Evolutionary conservation across 2,113 vertebrate species (phyloP).

Genomic region (Ariopsis seemanni): DNA sequence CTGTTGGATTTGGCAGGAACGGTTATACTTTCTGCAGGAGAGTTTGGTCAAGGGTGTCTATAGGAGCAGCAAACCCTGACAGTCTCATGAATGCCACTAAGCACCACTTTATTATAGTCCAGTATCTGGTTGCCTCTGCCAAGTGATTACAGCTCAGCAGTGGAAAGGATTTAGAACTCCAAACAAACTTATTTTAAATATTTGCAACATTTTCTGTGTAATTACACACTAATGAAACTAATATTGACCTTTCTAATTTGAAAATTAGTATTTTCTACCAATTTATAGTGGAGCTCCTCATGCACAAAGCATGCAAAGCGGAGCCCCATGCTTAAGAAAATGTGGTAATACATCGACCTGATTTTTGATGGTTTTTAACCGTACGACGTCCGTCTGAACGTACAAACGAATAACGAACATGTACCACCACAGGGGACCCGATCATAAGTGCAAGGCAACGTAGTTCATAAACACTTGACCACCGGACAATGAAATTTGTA

Average conservation of each 20-base stretch:
- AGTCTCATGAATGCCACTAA: background rate
- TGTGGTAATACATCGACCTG: too few species aligned
- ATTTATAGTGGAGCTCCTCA: background rate
- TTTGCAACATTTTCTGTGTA: background rate
- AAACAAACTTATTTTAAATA: background rate
- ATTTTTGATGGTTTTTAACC: too few species aligned
- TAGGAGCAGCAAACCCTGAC: background rate
- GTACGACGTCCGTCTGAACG: too few species aligned
- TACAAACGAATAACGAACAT: too few species aligned
- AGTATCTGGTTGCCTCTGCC: background rate
- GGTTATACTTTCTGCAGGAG: background rate
- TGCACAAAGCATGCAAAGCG: too few species aligned
- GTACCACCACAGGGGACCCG: too few species aligned
- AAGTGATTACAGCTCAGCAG: background rate
- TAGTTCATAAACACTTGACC: too few species aligned
- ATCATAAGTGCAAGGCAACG: too few species aligned
- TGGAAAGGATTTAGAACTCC: background rate
- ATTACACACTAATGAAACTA: background rate
- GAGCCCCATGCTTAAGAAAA: too few species aligned
- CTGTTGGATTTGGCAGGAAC: background rate
- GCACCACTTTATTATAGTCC: background rate
- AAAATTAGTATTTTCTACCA: background rate
- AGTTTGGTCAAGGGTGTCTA: background rate
- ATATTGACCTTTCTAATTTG: background rate
- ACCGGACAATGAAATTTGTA: too few species aligned